phyloP scores from a whole-genome alignment of 2,113 vertebrate genomes.

The Leiothrix lutea region DNA sequence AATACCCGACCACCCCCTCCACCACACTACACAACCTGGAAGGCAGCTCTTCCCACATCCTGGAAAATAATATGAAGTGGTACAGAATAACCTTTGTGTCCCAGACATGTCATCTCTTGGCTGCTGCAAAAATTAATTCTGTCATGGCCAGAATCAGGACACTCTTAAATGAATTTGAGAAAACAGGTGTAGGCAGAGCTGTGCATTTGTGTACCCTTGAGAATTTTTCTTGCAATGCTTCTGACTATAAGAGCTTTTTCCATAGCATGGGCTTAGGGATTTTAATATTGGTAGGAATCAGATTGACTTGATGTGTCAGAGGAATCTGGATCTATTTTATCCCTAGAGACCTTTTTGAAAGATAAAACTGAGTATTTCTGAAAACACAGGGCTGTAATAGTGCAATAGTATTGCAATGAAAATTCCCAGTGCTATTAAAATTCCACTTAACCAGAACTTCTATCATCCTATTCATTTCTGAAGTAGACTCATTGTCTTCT shows the following conservation, averaged over 20 bases:
- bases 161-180: background rate
- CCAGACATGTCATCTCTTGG: no score
- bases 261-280: background rate
- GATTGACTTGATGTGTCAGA: background rate
- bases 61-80: background rate
- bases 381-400: background rate
- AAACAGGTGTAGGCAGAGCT: background rate
- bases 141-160: rapidly evolving
- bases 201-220: background rate
- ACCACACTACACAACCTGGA: rapidly evolving
- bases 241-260: background rate
- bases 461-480: background rate
- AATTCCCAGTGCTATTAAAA: background rate
- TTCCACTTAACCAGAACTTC: background rate
- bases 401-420: background rate
- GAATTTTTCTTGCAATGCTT: background rate
- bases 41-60: background rate
- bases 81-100: background rate
- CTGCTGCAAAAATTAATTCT: background rate
- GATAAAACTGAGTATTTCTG: background rate
- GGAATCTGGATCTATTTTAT: background rate
- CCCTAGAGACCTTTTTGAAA: background rate
- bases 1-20: rapidly evolving
- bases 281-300: background rate
- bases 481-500: background rate